Percentiles rank a stretch among this genome's conserved stretches.
Evolutionary conservation across 2,797 vertebrate genomes (phyloP).

Genomic region (Pseudomugil gertrudae): DNA sequence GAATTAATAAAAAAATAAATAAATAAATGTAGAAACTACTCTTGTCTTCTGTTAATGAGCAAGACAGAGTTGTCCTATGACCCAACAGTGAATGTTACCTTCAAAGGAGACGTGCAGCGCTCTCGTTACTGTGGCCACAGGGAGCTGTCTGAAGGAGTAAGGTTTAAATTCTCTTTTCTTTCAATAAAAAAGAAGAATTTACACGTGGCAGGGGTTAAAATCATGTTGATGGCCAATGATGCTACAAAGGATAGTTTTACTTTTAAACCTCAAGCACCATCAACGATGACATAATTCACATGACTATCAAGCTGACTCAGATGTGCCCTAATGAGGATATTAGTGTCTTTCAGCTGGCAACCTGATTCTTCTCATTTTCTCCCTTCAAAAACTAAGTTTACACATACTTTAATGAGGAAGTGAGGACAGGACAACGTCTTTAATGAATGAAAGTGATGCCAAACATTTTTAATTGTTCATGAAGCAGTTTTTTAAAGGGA

Average conservation of each 20-base stretch:
- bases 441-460: conserved; percentile 41
- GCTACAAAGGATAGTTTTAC: conserved; percentile 4
- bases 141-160: conserved; percentile 52
- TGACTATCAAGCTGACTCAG: background rate
- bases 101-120: conserved; percentile 63
- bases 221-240: conserved; percentile 20
- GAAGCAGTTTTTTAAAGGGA: conserved; percentile 40
- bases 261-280: conserved; percentile 2
- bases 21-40: conserved; percentile 18
- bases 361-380: conserved; percentile 31
- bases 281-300: conserved; percentile 16
- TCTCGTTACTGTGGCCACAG: conserved; percentile 50
- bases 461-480: conserved; percentile 47
- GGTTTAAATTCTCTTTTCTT: conserved; percentile 48
- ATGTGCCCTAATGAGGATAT: conserved; percentile 26
- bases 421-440: conserved; percentile 64
- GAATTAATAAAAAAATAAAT: background rate
- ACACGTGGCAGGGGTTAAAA: conserved; percentile 56
- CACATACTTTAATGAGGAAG: conserved; percentile 54
- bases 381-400: conserved; percentile 32
- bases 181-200: conserved; percentile 57
- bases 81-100: conserved; percentile 56
- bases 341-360: conserved; percentile 42
- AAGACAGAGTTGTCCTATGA: conserved; percentile 54
- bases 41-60: conserved; percentile 52